Base-by-base conservation (phyloP, 2,888 invertebrate species). In the Crocallis elinguaria region DNA sequence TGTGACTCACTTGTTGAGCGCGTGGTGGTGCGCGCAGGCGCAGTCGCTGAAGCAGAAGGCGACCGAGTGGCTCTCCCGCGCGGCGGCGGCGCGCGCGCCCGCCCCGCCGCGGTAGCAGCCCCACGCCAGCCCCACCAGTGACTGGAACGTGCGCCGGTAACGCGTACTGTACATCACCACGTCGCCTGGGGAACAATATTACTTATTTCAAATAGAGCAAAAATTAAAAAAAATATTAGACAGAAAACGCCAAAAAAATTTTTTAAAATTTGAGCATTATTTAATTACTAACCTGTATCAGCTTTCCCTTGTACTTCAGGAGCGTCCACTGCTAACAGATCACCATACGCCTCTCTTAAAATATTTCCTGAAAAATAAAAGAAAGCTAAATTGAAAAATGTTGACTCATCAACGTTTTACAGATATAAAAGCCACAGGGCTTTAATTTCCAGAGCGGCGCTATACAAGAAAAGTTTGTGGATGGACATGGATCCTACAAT, bases 101-200 rank as follows among this genome's bases (percentile, higher is more conserved):
- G 71, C 81, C 0, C 54, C 73, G 95, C 94, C 32, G 96, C 91
- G 32, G 92, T 92, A 25, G 96, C 77, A 93, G 93, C 54, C 93
- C 79, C 79, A 83, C 61, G 94, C 92, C 49, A 95, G 55, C 11
- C 81, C 97, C 64, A 97, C 91, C 0, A 96, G 95, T 67, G 98
- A 98, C 85, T 98, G 98, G 73, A 96, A 97, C 12, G 98, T 98
- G 69, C 99, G 93, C 0, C 97, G 77, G 79, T 97, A 98, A 32
- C 96, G 93, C 0, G 98, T 98, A 65, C 97, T 96, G 77, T 95
- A 95, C 3, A 95, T 93, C 9, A 95, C 76, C 23, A 95, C 88
- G 59, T 95, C 95, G 2, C 94, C 93, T 73, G 60, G 0, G 25
- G 25, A 25, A 2, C 9, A 1, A n/a, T 2, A n/a, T n/a, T n/a